Evolutionary conservation across 2,797 vertebrate species (phyloP), one percentile per base, ranked within the genome.

Genomic region (Premnoplex brunnescens): DNA sequence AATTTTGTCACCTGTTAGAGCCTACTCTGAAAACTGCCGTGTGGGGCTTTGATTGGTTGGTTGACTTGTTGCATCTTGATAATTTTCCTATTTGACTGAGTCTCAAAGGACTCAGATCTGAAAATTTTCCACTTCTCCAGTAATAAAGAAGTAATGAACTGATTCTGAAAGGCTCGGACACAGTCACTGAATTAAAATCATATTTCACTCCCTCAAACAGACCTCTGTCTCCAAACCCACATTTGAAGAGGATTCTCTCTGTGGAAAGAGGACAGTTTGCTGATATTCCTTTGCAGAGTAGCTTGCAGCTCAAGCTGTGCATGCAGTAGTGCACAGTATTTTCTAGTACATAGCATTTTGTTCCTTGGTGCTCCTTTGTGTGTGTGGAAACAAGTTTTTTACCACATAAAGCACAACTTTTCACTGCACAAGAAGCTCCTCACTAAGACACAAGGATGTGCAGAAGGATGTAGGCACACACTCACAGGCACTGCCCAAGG

Each of bases 101-200:
- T 85, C 71, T 84, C 81, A 58, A 37, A 92, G 49, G 60, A 63
- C 43, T 71, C 8, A 19, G 60, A 74, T 54, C 18, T 43, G 86
- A 43, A 36, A 1, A 44, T 59, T 56, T 77, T 90, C 66, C n/a
- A 36, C 51, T 76, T 64, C 71, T 48, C 32, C 18, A 71, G 52
- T 32, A 94, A 89, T 76, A 96, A 94, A 82, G 34, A 56, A 91
- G 17, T 62, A 91, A 76, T n/a, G 14, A 82, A 41, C 36, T 27
- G 23, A 68, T 75, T 55, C 69, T 88, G 76, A 77, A 74, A 86
- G 10, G 13, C 66, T 64, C 44, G 51, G 24, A 49, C 32, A 67
- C 28, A 43, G 7, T 58, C 12, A 21, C 23, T 68, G 75, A 93
- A 94, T 85, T 89, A 89, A 95, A 96, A 85, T 55, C 7, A 28